A percentile compares a stretch with the other conserved stretches of the same genome.
These are phyloP conservation scores for Pterocles burchelli DNA, from an alignment of 2,113 vertebrate genomes.

Conservation along the genomic window DNA sequence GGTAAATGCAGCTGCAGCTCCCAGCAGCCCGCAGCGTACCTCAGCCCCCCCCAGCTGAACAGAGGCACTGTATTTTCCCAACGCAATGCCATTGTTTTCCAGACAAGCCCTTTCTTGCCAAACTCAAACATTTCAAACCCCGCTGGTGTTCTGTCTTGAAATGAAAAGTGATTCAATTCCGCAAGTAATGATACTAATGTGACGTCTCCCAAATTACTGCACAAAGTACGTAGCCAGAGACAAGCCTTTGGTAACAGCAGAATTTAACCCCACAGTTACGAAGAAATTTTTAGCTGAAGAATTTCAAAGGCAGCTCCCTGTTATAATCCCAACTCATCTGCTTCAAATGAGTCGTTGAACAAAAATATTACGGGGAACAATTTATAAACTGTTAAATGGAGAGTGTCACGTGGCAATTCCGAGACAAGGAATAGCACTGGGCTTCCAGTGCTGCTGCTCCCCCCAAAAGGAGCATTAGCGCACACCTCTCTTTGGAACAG, in stretches of 20 bases:
- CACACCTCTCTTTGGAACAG: neutral
- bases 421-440: neutral
- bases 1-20: conserved; percentile 80
- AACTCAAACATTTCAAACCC: conserved; percentile 49
- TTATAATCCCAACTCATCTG: neutral
- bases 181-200: neutral
- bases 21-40: conserved; percentile 68
- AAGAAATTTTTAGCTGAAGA: neutral
- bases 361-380: neutral
- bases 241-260: neutral
- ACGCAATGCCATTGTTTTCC: conserved; percentile 64
- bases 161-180: conserved; percentile 37
- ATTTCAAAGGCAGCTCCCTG: neutral
- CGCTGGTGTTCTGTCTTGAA: conserved; percentile 17
- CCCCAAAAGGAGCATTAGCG: neutral
- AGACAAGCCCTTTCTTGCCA: conserved; percentile 46
- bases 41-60: conserved; percentile 50
- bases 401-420: neutral
- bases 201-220: neutral
- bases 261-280: neutral
- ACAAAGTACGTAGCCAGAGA: neutral
- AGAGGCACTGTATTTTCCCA: conserved; percentile 70
- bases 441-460: neutral
- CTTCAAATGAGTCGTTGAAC: neutral
- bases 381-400: neutral